Evolutionary conservation across 1,140 invertebrate genomes (phyloP), one percentile per base, ranked within the genome.

Genomic region (Hycleus phaleratus): DNA sequence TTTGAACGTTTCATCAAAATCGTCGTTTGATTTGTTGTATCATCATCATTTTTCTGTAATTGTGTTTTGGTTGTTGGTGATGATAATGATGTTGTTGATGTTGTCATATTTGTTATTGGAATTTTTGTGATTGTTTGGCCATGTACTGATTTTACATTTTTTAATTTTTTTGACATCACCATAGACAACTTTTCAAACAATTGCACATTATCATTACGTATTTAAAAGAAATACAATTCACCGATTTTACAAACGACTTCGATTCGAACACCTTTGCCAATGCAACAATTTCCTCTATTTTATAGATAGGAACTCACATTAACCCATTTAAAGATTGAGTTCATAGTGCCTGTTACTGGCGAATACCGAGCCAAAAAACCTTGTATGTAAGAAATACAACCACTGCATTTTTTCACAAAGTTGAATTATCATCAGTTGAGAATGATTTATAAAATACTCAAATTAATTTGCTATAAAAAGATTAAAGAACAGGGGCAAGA

Each of bases 1-100:
- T 64, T 68, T 4, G 67, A 68, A 26, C 64, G 53, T 48, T 64
- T 60, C 26, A 9, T 10, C 10, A 11, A 6, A 7, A 56, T 55
- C n/a, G 4, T 39, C 4, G 32, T 12, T 57, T 46, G 8, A 26
- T 43, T n/a, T 12, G 7, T 32, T 12, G 9, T 1, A 26, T 47
- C 2, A 38, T 26, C 26, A 42, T 5, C 3, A 32, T 32, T 32
- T 7, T 5, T 5, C 7, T 0, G 32, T 18, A 18, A 32, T 32
- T 32, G 32, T 32, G 46, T 24, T 49, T 57, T 46, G 55, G 57
- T 9, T 56, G 48, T 2, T 12, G 64, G 60, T 7, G 62, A 59
- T 38, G 9, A n/a, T n/a, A 10, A 11, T 42, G 40, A 9, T n/a
- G 40, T 4, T 10, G 9, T 6, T 11, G 40, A 42, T 42, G 40